Conservation (phyloP, 2,113 vertebrate species). For the Hystrix brachyura region DNA sequence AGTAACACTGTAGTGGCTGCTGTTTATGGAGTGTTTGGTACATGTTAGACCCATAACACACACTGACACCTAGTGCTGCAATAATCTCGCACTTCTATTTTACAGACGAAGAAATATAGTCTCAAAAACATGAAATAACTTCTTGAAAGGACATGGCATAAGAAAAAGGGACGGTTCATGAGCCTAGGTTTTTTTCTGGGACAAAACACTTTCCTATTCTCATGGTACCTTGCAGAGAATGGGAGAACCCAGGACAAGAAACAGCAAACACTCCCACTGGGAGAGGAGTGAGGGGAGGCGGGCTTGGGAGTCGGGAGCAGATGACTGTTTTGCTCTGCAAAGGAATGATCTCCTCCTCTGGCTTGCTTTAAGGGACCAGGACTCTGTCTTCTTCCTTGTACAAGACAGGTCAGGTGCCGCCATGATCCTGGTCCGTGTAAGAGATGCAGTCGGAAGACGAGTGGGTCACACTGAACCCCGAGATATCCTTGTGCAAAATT, state of each 20-base stretch:
- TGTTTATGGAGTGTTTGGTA: not conserved
- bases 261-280: no score
- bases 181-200: not conserved
- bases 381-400: no score
- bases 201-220: not conserved
- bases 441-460: not conserved
- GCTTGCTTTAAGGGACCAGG: not conserved
- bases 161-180: not conserved
- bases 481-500: not conserved
- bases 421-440: not conserved
- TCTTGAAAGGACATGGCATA: not conserved
- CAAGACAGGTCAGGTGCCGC: not conserved
- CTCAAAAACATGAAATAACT: not conserved
- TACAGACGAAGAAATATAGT: not conserved
- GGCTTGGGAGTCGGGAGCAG: not conserved
- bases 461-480: not conserved
- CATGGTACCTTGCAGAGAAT: not conserved
- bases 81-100: not conserved
- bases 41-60: not conserved
- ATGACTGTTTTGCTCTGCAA: not conserved
- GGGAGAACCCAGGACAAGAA: not conserved
- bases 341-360: not conserved
- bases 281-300: not conserved
- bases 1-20: not conserved
- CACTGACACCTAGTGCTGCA: fast-evolving